Evolutionary conservation across 1,140 invertebrate species (phyloP).

Genomic region (Meloidogyne exigua): DNA sequence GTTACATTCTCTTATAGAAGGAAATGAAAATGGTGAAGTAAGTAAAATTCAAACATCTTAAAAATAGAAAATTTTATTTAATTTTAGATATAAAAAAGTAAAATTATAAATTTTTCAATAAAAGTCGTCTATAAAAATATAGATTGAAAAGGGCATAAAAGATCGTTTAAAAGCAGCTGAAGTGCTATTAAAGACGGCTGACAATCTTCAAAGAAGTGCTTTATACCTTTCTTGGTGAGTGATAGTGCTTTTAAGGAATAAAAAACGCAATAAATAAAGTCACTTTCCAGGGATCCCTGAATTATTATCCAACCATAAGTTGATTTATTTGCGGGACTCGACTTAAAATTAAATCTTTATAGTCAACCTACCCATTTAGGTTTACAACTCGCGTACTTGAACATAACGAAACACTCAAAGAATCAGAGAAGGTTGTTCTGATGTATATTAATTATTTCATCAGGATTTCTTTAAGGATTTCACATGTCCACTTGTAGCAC

Average conservation of each 20-base stretch:
- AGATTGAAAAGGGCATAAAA: not conserved
- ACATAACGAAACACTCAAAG: slow-evolving; percentile 35
- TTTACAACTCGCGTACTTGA: slow-evolving; percentile 25
- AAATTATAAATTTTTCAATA: not conserved
- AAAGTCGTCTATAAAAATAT: too few relatives aligned
- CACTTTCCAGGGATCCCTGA: too few relatives aligned
- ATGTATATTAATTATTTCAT: not conserved
- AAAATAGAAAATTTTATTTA: not conserved
- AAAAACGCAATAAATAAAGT: too few relatives aligned
- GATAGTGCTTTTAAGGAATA: too few relatives aligned
- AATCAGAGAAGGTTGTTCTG: slow-evolving; percentile 27
- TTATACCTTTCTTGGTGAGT: slow-evolving; percentile 41
- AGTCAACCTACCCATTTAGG: not conserved
- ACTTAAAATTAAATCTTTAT: not conserved
- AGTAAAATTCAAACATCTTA: not conserved
- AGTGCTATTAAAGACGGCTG: slow-evolving; percentile 30
- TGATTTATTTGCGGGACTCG: too few relatives aligned
- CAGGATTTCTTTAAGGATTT: slow-evolving; percentile 12
- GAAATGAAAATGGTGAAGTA: slow-evolving; percentile 8
- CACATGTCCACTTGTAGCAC: slow-evolving; percentile 16
- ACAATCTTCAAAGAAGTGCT: slow-evolving; percentile 29
- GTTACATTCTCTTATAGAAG: slow-evolving; percentile 28
- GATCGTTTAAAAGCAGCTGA: slow-evolving; percentile 25
- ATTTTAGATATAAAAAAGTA: not conserved
- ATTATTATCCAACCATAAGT: too few relatives aligned